These are phyloP conservation scores for Theocolax elegans DNA, from an alignment of 1,140 invertebrate species.

Conservation along the genomic window DNA sequence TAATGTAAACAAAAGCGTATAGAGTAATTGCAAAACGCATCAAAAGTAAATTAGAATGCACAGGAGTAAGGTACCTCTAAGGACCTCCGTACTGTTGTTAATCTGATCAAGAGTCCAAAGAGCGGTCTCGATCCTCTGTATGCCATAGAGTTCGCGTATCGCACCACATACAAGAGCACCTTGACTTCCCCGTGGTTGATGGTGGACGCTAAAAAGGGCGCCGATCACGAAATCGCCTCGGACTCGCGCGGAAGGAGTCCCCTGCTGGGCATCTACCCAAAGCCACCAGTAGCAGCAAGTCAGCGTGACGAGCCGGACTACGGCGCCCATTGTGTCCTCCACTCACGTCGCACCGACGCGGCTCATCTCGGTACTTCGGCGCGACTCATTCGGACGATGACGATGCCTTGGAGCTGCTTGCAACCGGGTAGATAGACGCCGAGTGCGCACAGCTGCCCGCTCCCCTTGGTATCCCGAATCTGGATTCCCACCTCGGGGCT, in stretches of 20 bases:
- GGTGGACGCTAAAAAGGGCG: constrained; percentile 79
- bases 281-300: neutral
- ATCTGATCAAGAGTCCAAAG: constrained; percentile 69
- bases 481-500: too few species aligned
- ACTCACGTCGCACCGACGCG: too few species aligned
- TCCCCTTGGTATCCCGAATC: too few species aligned
- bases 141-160: constrained; percentile 81
- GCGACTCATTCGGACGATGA: too few species aligned
- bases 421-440: neutral
- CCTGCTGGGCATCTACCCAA: neutral
- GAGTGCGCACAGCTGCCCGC: neutral
- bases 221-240: constrained; percentile 79
- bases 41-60: constrained; percentile 1
- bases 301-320: neutral
- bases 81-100: constrained; percentile 67
- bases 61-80: constrained; percentile 70
- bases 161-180: constrained; percentile 72
- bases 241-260: constrained; percentile 62
- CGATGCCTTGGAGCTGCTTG: neutral
- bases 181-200: constrained; percentile 70
- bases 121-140: constrained; percentile 81
- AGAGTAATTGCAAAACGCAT: too few species aligned
- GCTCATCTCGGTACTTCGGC: neutral
- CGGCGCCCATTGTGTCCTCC: neutral
- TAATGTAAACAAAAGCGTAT: too few species aligned